Evolutionary conservation across 2,113 vertebrate species (phyloP), one percentile per base, ranked within the genome.

Genomic region (Larimichthys polyactis): DNA sequence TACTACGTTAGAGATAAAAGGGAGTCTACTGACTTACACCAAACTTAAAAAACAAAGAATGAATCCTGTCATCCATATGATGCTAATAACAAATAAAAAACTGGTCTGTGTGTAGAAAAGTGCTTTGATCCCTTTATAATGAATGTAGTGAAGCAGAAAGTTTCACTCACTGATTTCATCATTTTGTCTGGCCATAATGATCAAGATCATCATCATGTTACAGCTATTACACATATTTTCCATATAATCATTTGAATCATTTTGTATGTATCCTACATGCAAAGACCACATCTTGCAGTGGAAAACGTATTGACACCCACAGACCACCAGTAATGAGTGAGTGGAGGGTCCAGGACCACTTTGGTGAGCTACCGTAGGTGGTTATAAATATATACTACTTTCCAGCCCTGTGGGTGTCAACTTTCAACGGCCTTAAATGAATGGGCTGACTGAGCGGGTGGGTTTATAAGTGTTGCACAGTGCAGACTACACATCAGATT

Each of bases 331-430:
- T 17, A 2, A 62, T 72, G 66, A 71, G 16, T 63, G 22, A 84
- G 77, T 60, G 16, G 40, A 79, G 83, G 73, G 71, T 19, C 0
- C 2, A 51, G 17, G 20, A 64, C 62, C 4, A 19, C 63, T 16
- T 8, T 10, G 6, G 7, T 46, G 60, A 80, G 64, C 27, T 58
- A 15, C n/a, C 22, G 84, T 74, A 60, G 85, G 60, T 84, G 90
- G 92, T 40, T 40, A 40, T 40, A 91, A 88, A 79, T 32, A 2
- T 62, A 16, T 40, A 58, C 43, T n/a, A 17, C 68, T 93, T 92
- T 93, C 88, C 88, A 84, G 11, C 22, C 3, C 2, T 83, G 60
- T 82, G 69, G 5, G 0, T 32, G 49, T 75, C 3, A 0, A 24
- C 14, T 44, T 87, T 54, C 55, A 82, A 51, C 22, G 1, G 2